A percentile compares a stretch with the other conserved stretches of the same genome.
Conservation (phyloP, 2,113 vertebrate genomes). For the Percina caprodes region DNA sequence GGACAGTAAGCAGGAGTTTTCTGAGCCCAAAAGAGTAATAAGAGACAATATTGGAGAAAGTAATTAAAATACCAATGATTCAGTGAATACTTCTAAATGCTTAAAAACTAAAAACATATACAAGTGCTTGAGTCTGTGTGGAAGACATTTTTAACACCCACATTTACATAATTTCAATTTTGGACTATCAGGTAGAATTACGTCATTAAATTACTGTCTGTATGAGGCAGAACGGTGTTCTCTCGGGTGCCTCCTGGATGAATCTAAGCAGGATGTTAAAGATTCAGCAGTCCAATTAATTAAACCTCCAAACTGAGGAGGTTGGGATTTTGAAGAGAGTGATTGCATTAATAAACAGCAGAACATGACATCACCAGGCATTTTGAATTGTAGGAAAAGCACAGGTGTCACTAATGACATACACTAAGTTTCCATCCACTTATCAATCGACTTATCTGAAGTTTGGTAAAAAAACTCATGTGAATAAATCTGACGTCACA, state of each 20-base stretch:
- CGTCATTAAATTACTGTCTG: background rate
- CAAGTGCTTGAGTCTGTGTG: background rate
- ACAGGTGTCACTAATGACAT: too few species aligned
- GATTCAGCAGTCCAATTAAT: background rate
- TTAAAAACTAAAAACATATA: background rate
- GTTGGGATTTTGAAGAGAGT: background rate
- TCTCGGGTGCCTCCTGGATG: background rate
- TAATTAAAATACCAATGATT: constrained; percentile 3
- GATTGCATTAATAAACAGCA: background rate
- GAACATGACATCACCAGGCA: background rate
- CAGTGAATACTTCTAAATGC: background rate
- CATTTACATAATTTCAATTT: constrained; percentile 4
- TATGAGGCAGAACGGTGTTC: background rate
- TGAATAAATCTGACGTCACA: too few species aligned
- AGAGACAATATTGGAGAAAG: background rate
- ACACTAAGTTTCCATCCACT: too few species aligned
- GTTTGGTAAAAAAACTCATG: too few species aligned
- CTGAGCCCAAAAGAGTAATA: too few species aligned
- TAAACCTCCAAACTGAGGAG: constrained; percentile 4
- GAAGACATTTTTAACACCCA: background rate
- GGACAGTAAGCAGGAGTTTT: too few species aligned
- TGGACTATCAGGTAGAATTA: background rate
- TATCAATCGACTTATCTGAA: too few species aligned
- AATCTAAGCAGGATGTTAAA: background rate
- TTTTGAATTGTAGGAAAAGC: too few species aligned